Base-by-base conservation (phyloP, 2,113 vertebrate species). In the Ellobius talpinus region DNA sequence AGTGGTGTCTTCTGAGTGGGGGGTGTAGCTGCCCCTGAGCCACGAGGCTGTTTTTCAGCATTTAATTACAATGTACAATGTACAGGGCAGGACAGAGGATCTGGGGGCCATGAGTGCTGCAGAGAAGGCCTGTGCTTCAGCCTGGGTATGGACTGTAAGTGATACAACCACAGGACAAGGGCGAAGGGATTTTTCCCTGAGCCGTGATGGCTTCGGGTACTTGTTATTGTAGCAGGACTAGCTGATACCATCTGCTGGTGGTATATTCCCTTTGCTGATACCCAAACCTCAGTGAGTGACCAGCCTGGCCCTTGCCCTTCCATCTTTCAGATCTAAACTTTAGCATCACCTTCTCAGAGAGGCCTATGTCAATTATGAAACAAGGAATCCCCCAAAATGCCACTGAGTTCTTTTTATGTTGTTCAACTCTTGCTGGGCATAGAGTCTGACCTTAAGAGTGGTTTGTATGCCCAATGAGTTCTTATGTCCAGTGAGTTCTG, bases 21-120 rank as follows among this genome's bases (percentile, higher is more conserved):
- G 12, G 13, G 9, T 6, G 21, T 8, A n/a, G 45, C 7, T 1
- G 14, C 4, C 1, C 13, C 13, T 1, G 3, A 65, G 50, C n/a
- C 23, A 2, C 36, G 2, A 61, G 42, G 26, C 42, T 2, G 19
- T 24, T 31, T 29, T 12, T 52, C 42, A 8, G 33, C 24, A n/a
- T 39, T 58, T 3, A 16, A 78, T 29, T 19, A 31, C 50, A 50
- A 24, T 0, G 26, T 9, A 29, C 24, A 10, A 16, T 16, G 7
- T n/a, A 4, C 76, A 58, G 29, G 13, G 19, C 19, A 23, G 50
- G 52, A 5, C 29, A 12, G 68, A 36, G 70, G 13, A 14, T 9
- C 21, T 17, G 31, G 47, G 45, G 45, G 58, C 19, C 6, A 0
- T 12, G 14, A 3, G 63, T 33, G 2, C 47, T 58, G 19, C 78